phyloP scores from a whole-genome alignment of 1,140 invertebrate genomes.

The Trichomalopsis sarcophagae region DNA sequence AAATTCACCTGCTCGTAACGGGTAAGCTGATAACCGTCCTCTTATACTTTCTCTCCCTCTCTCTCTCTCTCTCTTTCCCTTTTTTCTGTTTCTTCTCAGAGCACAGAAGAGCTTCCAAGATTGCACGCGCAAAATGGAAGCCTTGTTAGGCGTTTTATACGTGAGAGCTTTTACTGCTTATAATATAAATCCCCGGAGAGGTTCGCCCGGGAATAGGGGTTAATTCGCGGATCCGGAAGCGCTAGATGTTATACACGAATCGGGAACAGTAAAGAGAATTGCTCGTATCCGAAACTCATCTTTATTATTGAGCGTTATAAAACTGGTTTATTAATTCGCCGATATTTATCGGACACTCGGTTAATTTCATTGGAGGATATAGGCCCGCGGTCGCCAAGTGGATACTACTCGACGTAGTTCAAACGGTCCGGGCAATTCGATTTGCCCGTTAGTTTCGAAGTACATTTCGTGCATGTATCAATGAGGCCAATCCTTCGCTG shows the following conservation, averaged over 20 bases:
- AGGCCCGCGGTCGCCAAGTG: background rate
- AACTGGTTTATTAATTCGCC: background rate
- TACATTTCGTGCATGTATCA: conserved; percentile 38
- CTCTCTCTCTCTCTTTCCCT: background rate
- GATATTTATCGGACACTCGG: background rate
- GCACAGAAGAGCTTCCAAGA: conserved; percentile 15
- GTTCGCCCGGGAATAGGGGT: background rate
- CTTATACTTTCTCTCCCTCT: background rate
- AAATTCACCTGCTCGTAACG: conserved; percentile 67
- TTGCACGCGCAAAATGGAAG: background rate
- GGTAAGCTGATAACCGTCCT: conserved; percentile 57
- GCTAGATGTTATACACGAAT: too few species aligned
- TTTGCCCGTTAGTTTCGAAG: conserved; percentile 39
- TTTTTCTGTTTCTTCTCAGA: background rate
- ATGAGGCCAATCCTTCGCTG: conserved; percentile 3
- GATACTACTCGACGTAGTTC: background rate
- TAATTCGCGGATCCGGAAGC: background rate
- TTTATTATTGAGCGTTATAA: background rate
- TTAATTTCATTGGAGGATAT: conserved; percentile 1
- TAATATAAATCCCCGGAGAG: background rate
- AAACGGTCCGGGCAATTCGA: conserved; percentile 27
- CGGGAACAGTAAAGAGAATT: background rate
- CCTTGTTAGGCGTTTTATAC: background rate
- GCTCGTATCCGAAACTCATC: background rate
- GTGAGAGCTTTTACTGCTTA: background rate